Evolutionary conservation across 2,113 vertebrate species (phyloP).

Genomic region (Naja naja): DNA sequence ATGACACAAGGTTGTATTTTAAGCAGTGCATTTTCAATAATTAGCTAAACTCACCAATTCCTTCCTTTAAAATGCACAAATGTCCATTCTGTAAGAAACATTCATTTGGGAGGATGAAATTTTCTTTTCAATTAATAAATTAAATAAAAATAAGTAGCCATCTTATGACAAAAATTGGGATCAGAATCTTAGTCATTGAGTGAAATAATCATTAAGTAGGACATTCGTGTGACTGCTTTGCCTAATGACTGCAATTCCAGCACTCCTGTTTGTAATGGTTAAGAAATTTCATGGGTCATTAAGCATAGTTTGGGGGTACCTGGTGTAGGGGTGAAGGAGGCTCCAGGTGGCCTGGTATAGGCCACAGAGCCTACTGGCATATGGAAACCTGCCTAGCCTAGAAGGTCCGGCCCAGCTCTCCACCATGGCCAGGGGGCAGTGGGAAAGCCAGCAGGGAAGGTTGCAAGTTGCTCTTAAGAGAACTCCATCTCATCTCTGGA

Average conservation of each 20-base stretch:
- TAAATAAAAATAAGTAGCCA: background rate
- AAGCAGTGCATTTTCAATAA: background rate
- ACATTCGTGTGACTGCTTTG: background rate
- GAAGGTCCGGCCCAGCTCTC: background rate
- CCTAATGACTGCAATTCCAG: background rate
- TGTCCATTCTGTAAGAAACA: background rate
- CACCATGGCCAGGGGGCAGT: background rate
- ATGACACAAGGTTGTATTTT: background rate
- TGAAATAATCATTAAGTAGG: background rate
- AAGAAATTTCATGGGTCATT: background rate
- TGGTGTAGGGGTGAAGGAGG: background rate
- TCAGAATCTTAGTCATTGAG: background rate
- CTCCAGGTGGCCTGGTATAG: background rate
- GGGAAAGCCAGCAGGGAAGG: no score
- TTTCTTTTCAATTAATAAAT: background rate
- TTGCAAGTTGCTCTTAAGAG: no score
- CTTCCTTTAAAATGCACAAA: background rate
- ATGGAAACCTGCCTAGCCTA: background rate
- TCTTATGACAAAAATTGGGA: background rate
- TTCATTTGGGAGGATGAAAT: background rate
- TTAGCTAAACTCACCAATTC: background rate
- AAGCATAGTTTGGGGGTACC: background rate
- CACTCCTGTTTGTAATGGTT: background rate
- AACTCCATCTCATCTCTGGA: no score
- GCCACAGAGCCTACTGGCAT: background rate